Evolutionary conservation across 2,113 vertebrate genomes (phyloP).

Genomic region (Gadus macrocephalus): DNA sequence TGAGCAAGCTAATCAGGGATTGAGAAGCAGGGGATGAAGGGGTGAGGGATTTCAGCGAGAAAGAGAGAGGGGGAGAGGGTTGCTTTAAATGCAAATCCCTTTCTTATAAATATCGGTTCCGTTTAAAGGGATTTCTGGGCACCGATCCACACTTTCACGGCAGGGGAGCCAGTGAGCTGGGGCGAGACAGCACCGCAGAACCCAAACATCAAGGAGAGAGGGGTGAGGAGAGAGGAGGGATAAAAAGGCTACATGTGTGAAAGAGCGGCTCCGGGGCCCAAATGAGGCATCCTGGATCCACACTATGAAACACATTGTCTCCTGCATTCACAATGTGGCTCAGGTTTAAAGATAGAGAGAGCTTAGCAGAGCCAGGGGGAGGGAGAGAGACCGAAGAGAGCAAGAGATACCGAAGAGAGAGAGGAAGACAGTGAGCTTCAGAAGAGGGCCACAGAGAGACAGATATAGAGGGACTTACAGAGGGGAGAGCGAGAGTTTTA

Average conservation of each 20-base stretch:
- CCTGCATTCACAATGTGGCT: no score
- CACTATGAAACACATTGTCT: conserved; percentile 43
- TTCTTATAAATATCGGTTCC: conserved; percentile 81
- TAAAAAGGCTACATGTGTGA: conserved; percentile 57
- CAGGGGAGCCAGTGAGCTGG: conserved; percentile 64
- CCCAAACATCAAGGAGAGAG: conserved; percentile 68
- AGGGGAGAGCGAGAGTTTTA: no score
- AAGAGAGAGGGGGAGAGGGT: conserved; percentile 38
- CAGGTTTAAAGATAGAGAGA: conserved; percentile 30
- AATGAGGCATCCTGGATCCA: conserved; percentile 42
- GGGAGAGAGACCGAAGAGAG: conserved; percentile 22
- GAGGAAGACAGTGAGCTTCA: background rate
- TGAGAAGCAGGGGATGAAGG: conserved; percentile 67
- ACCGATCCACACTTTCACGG: conserved; percentile 73
- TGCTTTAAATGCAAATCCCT: conserved; percentile 82
- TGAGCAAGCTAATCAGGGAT: conserved; percentile 73
- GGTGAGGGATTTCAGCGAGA: conserved; percentile 54
- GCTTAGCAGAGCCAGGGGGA: conserved; percentile 4
- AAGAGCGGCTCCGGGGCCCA: conserved; percentile 54
- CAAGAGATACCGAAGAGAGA: background rate
- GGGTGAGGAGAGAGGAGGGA: conserved; percentile 50
- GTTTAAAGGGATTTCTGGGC: conserved; percentile 80
- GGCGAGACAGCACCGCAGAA: conserved; percentile 59
- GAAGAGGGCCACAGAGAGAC: no score
- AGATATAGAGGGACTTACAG: no score